These are phyloP conservation scores for Ypsolopha sequella DNA, from an alignment of 2,888 invertebrate species.

Conservation along the genomic window DNA sequence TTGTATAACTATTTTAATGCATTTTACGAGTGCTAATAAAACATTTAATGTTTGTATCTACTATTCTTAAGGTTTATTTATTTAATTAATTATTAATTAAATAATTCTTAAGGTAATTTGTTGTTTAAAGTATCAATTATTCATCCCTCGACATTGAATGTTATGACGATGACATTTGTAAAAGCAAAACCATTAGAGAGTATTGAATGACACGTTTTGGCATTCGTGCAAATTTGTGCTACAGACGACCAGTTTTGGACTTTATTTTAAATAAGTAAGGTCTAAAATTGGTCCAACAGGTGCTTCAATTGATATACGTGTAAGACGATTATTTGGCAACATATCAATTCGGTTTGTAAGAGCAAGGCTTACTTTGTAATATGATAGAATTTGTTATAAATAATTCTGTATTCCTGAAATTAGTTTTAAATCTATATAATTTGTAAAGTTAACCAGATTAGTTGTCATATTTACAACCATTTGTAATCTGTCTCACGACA, in stretches of 20 bases:
- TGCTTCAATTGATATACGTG: too few relatives aligned
- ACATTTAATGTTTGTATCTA: too few relatives aligned
- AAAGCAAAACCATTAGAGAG: too few relatives aligned
- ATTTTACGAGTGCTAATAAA: slow-evolving; percentile 10
- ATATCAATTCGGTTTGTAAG: neutral
- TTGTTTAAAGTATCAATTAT: neutral
- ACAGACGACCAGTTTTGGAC: too few relatives aligned
- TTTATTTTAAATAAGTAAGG: too few relatives aligned
- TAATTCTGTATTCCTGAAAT: too few relatives aligned
- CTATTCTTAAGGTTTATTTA: neutral
- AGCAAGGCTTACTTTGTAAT: too few relatives aligned
- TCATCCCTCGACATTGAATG: neutral
- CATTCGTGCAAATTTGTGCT: neutral
- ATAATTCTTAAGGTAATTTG: neutral
- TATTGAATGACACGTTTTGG: neutral
- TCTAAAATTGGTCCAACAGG: too few relatives aligned
- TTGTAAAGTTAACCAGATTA: neutral
- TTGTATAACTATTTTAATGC: slow-evolving; percentile 14
- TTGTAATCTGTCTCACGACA: slow-evolving; percentile 57
- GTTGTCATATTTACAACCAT: too few relatives aligned
- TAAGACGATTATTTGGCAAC: neutral
- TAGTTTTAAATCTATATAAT: too few relatives aligned
- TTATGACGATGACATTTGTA: neutral
- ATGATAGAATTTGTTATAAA: too few relatives aligned
- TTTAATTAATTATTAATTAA: neutral